Percentiles rank a stretch among this genome's conserved stretches.
These are phyloP conservation scores for Aptenodytes patagonicus DNA, from an alignment of 2,113 vertebrate genomes.

Conservation along the genomic window DNA sequence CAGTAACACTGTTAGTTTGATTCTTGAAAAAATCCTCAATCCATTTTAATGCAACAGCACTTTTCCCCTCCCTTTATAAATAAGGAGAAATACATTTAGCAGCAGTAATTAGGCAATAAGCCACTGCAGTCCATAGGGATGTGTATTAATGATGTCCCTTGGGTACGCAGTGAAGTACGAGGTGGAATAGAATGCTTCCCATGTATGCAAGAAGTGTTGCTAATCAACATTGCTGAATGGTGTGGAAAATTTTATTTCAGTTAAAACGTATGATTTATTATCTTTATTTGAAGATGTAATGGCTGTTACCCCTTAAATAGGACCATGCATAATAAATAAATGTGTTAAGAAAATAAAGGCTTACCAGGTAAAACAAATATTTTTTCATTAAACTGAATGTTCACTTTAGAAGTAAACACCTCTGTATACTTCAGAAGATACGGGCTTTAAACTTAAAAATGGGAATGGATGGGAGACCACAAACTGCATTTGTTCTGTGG, in stretches of 20 bases:
- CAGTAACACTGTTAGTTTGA: background rate
- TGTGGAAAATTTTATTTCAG: background rate
- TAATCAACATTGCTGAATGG: background rate
- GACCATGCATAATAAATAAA: background rate
- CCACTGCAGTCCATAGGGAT: background rate
- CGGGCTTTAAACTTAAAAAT: background rate
- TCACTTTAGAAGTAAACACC: background rate
- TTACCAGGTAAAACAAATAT: background rate
- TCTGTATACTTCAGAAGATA: background rate
- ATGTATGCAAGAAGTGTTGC: background rate
- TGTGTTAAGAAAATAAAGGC: background rate
- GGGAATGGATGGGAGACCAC: background rate
- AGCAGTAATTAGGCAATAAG: slow-evolving; percentile 44
- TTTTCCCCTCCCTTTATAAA: background rate
- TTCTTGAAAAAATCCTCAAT: background rate
- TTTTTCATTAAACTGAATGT: background rate
- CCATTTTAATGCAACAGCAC: background rate
- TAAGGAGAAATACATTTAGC: slow-evolving; percentile 7
- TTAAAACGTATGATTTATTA: background rate
- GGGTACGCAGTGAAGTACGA: background rate
- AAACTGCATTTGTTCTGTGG: background rate
- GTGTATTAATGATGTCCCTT: slow-evolving; percentile 34
- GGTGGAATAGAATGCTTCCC: slow-evolving; percentile 26
- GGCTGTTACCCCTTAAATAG: background rate
- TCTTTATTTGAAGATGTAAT: background rate